A percentile compares a stretch with the other conserved stretches of the same genome.
phyloP scores from a whole-genome alignment of 2,797 vertebrate species.

The Dallia pectoralis region DNA sequence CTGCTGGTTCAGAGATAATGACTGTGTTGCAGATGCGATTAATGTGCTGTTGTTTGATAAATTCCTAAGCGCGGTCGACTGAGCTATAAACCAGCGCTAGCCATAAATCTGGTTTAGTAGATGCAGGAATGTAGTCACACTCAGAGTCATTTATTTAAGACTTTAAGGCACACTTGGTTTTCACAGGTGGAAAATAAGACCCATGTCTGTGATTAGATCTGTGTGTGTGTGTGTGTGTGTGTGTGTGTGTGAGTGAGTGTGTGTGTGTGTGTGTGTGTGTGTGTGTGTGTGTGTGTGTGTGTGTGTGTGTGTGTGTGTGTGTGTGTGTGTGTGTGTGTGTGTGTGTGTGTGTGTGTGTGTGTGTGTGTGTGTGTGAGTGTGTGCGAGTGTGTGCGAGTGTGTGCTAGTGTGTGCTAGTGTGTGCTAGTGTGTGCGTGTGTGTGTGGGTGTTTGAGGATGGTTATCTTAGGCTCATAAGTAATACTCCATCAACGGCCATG shows the following conservation, averaged over 20 bases:
- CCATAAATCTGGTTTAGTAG: background rate
- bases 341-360: background rate
- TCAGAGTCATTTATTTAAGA: background rate
- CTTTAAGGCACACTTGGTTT: constrained; percentile 2
- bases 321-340: background rate
- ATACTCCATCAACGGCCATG: background rate
- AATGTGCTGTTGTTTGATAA: no score
- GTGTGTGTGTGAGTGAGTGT: no score
- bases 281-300: no score
- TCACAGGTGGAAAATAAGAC: background rate
- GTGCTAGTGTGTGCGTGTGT: no score
- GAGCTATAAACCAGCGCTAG: no score
- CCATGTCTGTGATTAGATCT: background rate
- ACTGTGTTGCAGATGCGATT: no score
- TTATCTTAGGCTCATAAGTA: constrained; percentile 1
- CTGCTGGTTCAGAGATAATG: no score
- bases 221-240: background rate
- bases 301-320: no score
- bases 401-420: no score
- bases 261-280: background rate
- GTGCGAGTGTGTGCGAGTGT: background rate
- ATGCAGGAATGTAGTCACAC: background rate
- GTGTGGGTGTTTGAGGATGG: no score
- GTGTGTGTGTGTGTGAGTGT: no score
- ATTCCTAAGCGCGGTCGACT: no score